Base-by-base conservation (phyloP, 2,797 vertebrate genomes). In the Pelodytes ibericus region DNA sequence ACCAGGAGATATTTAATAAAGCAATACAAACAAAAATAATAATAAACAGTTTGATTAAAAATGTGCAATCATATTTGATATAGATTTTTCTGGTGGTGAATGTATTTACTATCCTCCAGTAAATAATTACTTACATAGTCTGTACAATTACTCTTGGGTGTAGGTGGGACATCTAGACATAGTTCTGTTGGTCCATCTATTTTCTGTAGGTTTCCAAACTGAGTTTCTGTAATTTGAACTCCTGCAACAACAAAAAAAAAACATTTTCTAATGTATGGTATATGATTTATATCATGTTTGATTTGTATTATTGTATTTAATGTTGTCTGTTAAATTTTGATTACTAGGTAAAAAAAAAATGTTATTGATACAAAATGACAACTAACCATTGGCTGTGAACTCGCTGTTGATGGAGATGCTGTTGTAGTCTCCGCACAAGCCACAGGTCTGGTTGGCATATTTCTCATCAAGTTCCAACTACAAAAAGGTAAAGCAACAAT, bases 341-440 rank as follows among this genome's bases (percentile, higher is more conserved):
- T 39, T 8, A 39, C 1, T 13, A 8, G 7, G 36, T 39, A 2
- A 36, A 36, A 36, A 4, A 11, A 36, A 4, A 36, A 36, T 36
- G 11, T 36, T 36, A 36, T 36, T 33, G 30, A 62, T 36, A 36
- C 11, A 10, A 39, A 24, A 1, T 0, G 0, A 74, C 5, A 56
- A 63, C 85, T 84, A 86, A 96, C 95, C 90, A 1, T 93, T 89
- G 59, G 86, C 87, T 71, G 89, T 60, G 83, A 96, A 93, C 86
- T 96, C 95, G 3, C 89, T 85, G 77, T 86, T 80, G 51, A 69
- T 22, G 15, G 88, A 88, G 4, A 87, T 39, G 0, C 92, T 91
- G 1, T 94, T 94, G 85, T 94, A 95, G 83, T 96, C 93, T 15
- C 95, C 95, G 16, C 95, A 96, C 49, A 96, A 90, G 16, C 95